Percentiles rank a stretch among this genome's conserved stretches.
phyloP scores from a whole-genome alignment of 1,140 invertebrate species.

The Drosophila trapezifrons region DNA sequence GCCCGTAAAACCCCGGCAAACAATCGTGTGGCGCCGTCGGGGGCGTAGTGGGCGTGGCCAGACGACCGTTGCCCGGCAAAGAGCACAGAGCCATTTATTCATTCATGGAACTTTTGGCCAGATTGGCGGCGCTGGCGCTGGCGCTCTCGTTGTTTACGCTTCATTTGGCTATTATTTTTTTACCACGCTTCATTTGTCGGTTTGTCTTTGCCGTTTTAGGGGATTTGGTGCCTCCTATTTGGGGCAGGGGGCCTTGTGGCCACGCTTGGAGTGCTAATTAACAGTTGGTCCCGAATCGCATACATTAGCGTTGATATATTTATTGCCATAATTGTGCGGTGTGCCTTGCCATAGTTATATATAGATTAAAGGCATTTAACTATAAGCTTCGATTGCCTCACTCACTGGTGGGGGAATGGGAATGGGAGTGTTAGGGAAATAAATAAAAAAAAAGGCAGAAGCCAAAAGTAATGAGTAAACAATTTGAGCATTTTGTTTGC shows the following conservation, averaged over 20 bases:
- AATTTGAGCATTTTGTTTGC: conserved; percentile 63
- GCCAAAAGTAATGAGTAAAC: conserved; percentile 60
- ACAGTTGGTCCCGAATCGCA: conserved; percentile 61
- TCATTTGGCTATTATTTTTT: conserved; percentile 62
- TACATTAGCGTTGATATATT: conserved; percentile 59
- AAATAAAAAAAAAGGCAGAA: conserved; percentile 25
- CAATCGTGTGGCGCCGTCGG: conserved; percentile 58
- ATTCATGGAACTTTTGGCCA: conserved; percentile 66
- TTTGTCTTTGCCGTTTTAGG: conserved; percentile 44
- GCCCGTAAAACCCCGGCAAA: conserved; percentile 58
- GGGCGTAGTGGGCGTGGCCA: conserved; percentile 37
- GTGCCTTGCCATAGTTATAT: conserved; percentile 46
- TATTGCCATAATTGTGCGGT: conserved; percentile 60
- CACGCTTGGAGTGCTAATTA: conserved; percentile 65
- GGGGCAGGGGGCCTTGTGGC: conserved; percentile 22
- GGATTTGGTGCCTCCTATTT: conserved; percentile 12
- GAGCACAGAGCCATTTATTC: conserved; percentile 59
- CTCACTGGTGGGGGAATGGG: conserved; percentile 2
- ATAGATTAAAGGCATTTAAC: conserved; percentile 52
- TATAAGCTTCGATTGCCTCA: conserved; percentile 42
- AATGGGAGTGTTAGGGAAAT: conserved; percentile 14
- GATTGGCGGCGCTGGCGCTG: conserved; percentile 25
- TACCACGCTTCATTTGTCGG: conserved; percentile 57
- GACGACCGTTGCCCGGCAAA: conserved; percentile 31
- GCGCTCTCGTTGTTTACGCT: conserved; percentile 66